These are phyloP conservation scores for Fundulus diaphanus DNA, from an alignment of 2,797 vertebrate species.

Conservation along the genomic window DNA sequence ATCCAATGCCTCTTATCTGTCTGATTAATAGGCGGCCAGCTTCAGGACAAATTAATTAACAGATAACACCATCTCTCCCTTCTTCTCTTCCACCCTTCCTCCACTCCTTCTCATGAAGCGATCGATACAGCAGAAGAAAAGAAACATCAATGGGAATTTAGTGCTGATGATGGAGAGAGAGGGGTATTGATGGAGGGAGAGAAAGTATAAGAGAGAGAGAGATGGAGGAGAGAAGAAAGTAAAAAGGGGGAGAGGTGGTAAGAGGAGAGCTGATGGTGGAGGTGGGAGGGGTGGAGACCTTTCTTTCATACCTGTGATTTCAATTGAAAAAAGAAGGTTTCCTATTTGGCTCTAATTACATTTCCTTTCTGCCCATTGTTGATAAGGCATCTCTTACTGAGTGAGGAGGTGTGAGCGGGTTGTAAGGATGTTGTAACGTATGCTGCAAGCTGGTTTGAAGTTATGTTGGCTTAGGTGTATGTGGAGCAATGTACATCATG, in stretches of 20 bases:
- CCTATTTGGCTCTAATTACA: conserved; percentile 79
- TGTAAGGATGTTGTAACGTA: conserved; percentile 18
- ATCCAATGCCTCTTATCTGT: conserved; percentile 99
- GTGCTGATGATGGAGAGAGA: conserved; percentile 99
- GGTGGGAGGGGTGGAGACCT: conserved; percentile 71
- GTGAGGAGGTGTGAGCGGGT: conserved; percentile 48
- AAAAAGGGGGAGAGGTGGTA: conserved; percentile 46
- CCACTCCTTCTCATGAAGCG: conserved; percentile 99
- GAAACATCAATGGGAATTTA: conserved; percentile 99
- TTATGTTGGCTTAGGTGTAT: not conserved
- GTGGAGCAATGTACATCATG: conserved; percentile 14
- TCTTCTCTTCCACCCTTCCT: conserved; percentile 88
- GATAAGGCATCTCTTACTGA: conserved; percentile 66
- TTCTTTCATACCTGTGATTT: conserved; percentile 93
- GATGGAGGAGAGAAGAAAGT: conserved; percentile 61
- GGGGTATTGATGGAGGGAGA: conserved; percentile 88
- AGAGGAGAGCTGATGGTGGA: conserved; percentile 29
- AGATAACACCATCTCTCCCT: conserved; percentile 89
- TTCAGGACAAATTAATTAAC: conserved; percentile 99
- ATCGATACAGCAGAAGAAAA: conserved; percentile 99
- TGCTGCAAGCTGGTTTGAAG: conserved; percentile 12
- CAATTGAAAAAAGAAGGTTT: conserved; percentile 81
- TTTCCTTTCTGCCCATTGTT: conserved; percentile 76
- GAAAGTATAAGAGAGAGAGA: conserved; percentile 53
- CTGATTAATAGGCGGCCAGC: conserved; percentile 99